Percentiles rank a stretch among this genome's conserved stretches.
Evolutionary conservation across 2,888 invertebrate species (phyloP).

Genomic region (Ferdinandea cuprea): DNA sequence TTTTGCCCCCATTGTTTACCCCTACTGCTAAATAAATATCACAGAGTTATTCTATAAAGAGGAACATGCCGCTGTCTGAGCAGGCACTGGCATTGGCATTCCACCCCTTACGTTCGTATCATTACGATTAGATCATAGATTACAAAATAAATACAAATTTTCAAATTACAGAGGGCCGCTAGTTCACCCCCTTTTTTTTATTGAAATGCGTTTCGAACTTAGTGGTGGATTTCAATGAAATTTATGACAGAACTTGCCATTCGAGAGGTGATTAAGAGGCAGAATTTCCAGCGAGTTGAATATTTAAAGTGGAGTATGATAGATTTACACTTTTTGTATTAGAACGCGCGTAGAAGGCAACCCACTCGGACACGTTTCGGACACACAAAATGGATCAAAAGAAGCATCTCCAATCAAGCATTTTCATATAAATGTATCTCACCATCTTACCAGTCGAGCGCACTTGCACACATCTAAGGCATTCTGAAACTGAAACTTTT

Average conservation of each 20-base stretch:
- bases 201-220: conserved; percentile 14
- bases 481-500: conserved; percentile 20
- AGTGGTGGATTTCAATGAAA: conserved; percentile 16
- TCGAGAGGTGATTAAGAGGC: neutral
- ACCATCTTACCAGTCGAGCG: neutral
- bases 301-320: too few species aligned
- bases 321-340: too few species aligned
- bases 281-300: too few species aligned
- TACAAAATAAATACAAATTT: conserved; percentile 66
- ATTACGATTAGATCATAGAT: conserved; percentile 66
- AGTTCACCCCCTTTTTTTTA: conserved; percentile 22
- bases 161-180: conserved; percentile 30
- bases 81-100: conserved; percentile 35
- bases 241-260: conserved; percentile 13
- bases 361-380: too few species aligned
- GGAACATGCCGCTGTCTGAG: conserved; percentile 1
- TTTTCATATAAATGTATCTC: conserved; percentile 10
- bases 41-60: conserved; percentile 18
- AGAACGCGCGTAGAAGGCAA: too few species aligned
- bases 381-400: too few species aligned
- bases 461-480: neutral
- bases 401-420: conserved; percentile 12
- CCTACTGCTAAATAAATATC: conserved; percentile 23
- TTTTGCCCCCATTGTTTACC: conserved; percentile 42
- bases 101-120: conserved; percentile 24